A percentile compares a stretch with the other conserved stretches of the same genome.
Conservation (phyloP, 2,888 invertebrate species). For the Eristalis arbustorum region DNA sequence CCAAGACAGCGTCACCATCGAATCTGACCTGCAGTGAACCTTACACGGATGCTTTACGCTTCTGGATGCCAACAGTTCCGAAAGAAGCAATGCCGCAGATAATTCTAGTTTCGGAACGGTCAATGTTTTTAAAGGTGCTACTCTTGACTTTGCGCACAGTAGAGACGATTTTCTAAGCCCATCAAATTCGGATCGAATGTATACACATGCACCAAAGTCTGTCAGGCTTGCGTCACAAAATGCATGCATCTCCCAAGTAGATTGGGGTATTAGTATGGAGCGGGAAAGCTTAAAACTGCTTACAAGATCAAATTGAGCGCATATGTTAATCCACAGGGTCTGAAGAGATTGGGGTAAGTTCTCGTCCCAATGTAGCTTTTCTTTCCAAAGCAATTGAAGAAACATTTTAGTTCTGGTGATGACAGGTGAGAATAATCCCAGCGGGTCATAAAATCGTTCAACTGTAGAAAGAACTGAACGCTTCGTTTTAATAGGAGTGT, state of each 20-base stretch:
- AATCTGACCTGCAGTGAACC: slow-evolving; percentile 45
- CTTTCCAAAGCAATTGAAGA: slow-evolving; percentile 64
- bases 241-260: slow-evolving; percentile 34
- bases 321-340: slow-evolving; percentile 6
- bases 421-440: slow-evolving; percentile 84
- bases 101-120: slow-evolving; percentile 64
- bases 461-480: slow-evolving; percentile 47
- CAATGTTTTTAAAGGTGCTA: slow-evolving; percentile 39
- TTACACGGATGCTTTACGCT: slow-evolving; percentile 11
- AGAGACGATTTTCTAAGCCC: slow-evolving; percentile 6
- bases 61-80: slow-evolving; percentile 24
- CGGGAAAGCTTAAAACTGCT: slow-evolving; percentile 31
- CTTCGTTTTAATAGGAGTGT: slow-evolving; percentile 27
- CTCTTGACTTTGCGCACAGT: slow-evolving; percentile 40
- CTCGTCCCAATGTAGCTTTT: too few species aligned
- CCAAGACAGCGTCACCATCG: slow-evolving; percentile 43
- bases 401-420: slow-evolving; percentile 63
- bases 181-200: slow-evolving; percentile 16
- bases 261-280: too few species aligned
- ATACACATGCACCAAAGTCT: slow-evolving; percentile 51
- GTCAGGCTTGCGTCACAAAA: too few species aligned
- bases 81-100: slow-evolving; percentile 38
- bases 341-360: slow-evolving; percentile 46
- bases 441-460: slow-evolving; percentile 56
- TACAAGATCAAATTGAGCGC: slow-evolving; percentile 25